These are phyloP conservation scores for Drosophila obscura DNA, from an alignment of 1,140 invertebrate species.

Conservation along the genomic window DNA sequence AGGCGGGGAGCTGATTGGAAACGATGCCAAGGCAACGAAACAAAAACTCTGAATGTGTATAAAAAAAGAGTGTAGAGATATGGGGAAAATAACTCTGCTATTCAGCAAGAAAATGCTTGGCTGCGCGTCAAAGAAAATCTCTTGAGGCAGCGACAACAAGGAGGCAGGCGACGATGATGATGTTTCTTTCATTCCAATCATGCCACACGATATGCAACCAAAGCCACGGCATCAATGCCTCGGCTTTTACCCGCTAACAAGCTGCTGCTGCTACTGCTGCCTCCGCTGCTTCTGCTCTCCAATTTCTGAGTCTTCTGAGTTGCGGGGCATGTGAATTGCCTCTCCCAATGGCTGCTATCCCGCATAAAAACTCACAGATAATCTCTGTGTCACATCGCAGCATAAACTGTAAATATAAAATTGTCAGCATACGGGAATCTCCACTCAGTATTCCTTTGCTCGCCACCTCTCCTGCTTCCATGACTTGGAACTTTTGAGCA, in stretches of 20 bases:
- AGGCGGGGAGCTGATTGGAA: conserved; percentile 58
- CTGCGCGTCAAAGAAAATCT: conserved; percentile 52
- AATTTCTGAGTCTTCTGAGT: neutral
- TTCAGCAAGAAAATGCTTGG: conserved; percentile 53
- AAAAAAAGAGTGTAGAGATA: conserved; percentile 26
- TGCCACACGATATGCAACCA: conserved; percentile 16
- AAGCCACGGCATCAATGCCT: neutral
- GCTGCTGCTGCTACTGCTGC: neutral
- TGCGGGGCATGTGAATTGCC: conserved; percentile 15
- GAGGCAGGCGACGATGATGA: conserved; percentile 23
- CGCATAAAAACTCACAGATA: conserved; percentile 26
- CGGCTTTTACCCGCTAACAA: conserved; percentile 17
- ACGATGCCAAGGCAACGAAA: conserved; percentile 60
- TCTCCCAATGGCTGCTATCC: conserved; percentile 7
- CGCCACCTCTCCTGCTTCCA: neutral
- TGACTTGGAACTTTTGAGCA: conserved; percentile 46
- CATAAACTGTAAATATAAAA: conserved; percentile 45
- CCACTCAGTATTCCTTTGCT: neutral
- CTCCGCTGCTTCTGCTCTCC: neutral
- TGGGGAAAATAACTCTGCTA: conserved; percentile 49
- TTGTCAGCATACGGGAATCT: conserved; percentile 4
- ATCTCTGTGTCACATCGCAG: conserved; percentile 58
- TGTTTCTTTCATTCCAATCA: conserved; percentile 50
- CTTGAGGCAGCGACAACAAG: conserved; percentile 33
- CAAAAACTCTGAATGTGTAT: conserved; percentile 21